A percentile compares a stretch with the other conserved stretches of the same genome.
Conservation (phyloP, 1,140 invertebrate species). For the Drosophila varians region DNA sequence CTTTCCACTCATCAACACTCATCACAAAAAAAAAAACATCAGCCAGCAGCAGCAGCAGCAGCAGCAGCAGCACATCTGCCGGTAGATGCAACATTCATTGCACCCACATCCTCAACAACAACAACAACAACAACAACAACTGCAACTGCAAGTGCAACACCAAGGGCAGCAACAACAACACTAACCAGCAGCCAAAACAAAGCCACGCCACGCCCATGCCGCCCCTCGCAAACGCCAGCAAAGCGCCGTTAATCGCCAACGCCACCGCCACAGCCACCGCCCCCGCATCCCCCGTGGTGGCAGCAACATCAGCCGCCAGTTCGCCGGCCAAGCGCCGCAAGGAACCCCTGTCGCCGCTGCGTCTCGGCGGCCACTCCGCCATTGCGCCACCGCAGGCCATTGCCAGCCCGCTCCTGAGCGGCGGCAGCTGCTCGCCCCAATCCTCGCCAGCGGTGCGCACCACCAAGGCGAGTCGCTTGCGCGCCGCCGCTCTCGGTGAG, state of each 20-base stretch:
- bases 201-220: slow-evolving; percentile 66
- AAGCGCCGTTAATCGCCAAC: slow-evolving; percentile 58
- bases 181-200: slow-evolving; percentile 29
- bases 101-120: slow-evolving; percentile 44
- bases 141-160: slow-evolving; percentile 25
- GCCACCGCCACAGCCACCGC: slow-evolving; percentile 34
- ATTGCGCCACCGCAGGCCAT: slow-evolving; percentile 31
- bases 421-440: slow-evolving; percentile 53
- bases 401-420: slow-evolving; percentile 55
- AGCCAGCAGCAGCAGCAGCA: slow-evolving; percentile 28
- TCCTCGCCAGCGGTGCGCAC: slow-evolving; percentile 85
- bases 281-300: slow-evolving; percentile 10
- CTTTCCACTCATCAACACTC: slow-evolving; percentile 30
- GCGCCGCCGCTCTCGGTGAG: slow-evolving; percentile 86
- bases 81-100: slow-evolving; percentile 59
- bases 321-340: slow-evolving; percentile 65
- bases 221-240: slow-evolving; percentile 65
- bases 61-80: slow-evolving; percentile 17
- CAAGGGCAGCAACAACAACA: slow-evolving; percentile 27
- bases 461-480: slow-evolving; percentile 88
- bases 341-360: slow-evolving; percentile 69
- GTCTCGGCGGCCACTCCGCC: slow-evolving; percentile 30
- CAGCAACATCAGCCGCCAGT: slow-evolving; percentile 19
- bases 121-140: slow-evolving; percentile 28
- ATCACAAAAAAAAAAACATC: slow-evolving; percentile 16